Evolutionary conservation across 2,113 vertebrate species (phyloP).

Genomic region (Dendrocopos noguchii): DNA sequence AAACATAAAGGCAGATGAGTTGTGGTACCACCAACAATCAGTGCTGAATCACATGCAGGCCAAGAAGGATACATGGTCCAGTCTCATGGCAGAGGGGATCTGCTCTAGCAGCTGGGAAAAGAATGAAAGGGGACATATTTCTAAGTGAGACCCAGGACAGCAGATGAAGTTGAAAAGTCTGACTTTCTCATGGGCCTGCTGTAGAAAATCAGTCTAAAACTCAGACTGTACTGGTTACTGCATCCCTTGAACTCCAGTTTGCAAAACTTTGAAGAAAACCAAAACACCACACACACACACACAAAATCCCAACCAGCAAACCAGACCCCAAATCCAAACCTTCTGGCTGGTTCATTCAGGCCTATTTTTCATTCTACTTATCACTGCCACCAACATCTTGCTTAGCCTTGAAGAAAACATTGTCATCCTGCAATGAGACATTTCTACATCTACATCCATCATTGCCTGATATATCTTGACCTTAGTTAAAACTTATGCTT

Average conservation of each 20-base stretch:
- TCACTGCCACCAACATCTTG: constrained; percentile 56
- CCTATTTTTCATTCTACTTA: constrained; percentile 47
- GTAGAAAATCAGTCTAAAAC: background rate
- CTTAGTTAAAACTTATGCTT: constrained; percentile 74
- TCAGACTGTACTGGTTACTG: background rate
- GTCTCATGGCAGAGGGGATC: background rate
- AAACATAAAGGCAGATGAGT: background rate
- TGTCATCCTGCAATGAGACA: constrained; percentile 54
- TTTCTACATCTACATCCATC: constrained; percentile 65
- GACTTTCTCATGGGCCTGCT: background rate
- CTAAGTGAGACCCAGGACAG: background rate
- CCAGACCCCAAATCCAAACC: background rate
- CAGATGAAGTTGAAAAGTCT: background rate
- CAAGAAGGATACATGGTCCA: accelerated
- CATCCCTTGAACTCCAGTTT: background rate
- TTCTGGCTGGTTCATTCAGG: background rate
- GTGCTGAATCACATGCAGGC: accelerated
- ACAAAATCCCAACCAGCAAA: accelerated
- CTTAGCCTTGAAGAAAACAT: constrained; percentile 63
- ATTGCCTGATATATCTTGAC: constrained; percentile 56
- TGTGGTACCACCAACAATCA: background rate
- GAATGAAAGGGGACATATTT: background rate
- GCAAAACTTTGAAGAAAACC: background rate
- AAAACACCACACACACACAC: background rate
- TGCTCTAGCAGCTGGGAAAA: background rate